These are phyloP conservation scores for Eristalis pertinax DNA, from an alignment of 2,888 invertebrate species.

Conservation along the genomic window DNA sequence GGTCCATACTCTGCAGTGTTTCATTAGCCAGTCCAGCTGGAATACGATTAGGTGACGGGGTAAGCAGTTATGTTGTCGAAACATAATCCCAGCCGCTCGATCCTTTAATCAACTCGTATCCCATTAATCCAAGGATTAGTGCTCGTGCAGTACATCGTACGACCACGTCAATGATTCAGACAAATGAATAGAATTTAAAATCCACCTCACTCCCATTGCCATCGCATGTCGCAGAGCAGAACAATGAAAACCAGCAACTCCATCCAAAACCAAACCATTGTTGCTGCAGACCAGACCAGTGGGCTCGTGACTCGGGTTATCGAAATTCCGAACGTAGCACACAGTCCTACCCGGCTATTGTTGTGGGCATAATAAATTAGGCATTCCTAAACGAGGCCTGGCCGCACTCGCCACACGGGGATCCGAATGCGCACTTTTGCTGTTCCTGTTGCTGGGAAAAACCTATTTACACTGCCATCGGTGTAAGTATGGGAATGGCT, in stretches of 20 bases:
- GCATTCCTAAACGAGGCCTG: not conserved
- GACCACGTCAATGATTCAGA: not conserved
- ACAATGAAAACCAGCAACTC: not conserved
- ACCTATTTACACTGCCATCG: conserved; percentile 22
- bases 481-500: not conserved
- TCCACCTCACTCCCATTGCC: not conserved
- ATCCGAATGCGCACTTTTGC: conserved; percentile 12
- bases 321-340: not conserved
- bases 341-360: not conserved
- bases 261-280: not conserved
- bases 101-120: not conserved
- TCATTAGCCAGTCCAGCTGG: not conserved
- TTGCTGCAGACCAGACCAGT: not conserved
- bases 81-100: not conserved
- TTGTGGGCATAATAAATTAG: conserved; percentile 40
- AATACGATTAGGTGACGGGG: not conserved
- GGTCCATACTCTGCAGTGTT: too few species aligned
- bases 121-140: not conserved
- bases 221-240: not conserved
- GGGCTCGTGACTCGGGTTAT: not conserved
- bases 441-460: not conserved
- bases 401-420: conserved; percentile 5
- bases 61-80: not conserved
- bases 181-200: not conserved
- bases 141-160: not conserved